Conservation (phyloP, 1,140 invertebrate genomes). For the Bombus superbus region DNA sequence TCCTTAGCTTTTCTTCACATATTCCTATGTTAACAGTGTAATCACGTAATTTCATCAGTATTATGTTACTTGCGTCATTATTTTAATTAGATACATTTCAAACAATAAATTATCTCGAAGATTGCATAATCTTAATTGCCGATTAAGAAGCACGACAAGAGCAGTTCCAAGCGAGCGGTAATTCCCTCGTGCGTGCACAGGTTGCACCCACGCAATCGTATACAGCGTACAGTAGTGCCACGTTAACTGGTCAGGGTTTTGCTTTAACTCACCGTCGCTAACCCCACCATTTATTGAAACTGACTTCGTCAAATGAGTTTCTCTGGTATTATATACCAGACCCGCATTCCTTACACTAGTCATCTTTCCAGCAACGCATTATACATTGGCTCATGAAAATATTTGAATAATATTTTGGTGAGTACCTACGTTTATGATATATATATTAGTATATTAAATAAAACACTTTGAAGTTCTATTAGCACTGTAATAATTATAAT, state of each 20-base stretch:
- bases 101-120: conserved; percentile 7
- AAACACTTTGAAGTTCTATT: too few species aligned
- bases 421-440: too few species aligned
- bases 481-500: too few species aligned
- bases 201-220: background rate
- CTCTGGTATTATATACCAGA: too few species aligned
- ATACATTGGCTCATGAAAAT: too few species aligned
- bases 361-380: too few species aligned
- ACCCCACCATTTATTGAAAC: background rate
- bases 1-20: too few species aligned
- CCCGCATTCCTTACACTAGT: too few species aligned
- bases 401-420: too few species aligned
- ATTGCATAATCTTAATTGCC: conserved; percentile 28
- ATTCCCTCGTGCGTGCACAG: background rate
- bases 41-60: background rate
- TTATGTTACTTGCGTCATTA: background rate
- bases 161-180: background rate
- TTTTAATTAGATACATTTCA: background rate
- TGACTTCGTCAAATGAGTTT: background rate
- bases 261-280: background rate
- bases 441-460: too few species aligned
- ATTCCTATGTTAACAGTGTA: background rate
- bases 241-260: background rate
- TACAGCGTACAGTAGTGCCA: background rate
- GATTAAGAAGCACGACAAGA: conserved; percentile 7